Base-by-base conservation (phyloP, 2,113 vertebrate genomes). In the Sebastes schlegelii region DNA sequence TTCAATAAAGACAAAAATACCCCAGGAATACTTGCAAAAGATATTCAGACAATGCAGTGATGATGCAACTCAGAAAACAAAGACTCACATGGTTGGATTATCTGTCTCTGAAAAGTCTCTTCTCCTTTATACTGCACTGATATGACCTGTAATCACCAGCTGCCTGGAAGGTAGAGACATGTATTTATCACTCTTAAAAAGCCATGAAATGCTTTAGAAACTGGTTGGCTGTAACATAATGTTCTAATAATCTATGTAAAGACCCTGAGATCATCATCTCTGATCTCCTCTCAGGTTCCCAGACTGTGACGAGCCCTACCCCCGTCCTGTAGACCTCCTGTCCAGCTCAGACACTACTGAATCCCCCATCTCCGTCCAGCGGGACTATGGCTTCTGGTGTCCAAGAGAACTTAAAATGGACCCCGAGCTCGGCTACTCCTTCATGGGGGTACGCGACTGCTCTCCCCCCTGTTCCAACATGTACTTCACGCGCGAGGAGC, bases 331-430 rank as follows among this genome's bases (percentile, higher is more conserved):
- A 0, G 98, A 99, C 95, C 96, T 99, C 66, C 96, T 88, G 77
- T 86, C 95, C 79, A 93, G 86, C 66, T 94, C 94, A 0, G 97
- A 97, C 34, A 83, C 94, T 2, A 98, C 97, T 0, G 96, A 97
- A 13, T 80, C 96, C 0, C 95, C 97, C 0, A 8, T 95, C 64
- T 93, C 96, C 0, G 96, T 98, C 1, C 97, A 98, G 92, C 95
- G 97, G 13, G 97, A 99, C 90, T 99, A 99, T 4, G 98, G 98
- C 40, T 99, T 99, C 85, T 99, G 98, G 98, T 99, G 98, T 82
- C 98, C 98, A 0, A 94, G 97, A 9, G 98, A 99, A 86, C 92
- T 99, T 19, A 99, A 99, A 89, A 97, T 98, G 9, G 95, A 98
- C 79, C 98, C 98, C 0, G 97, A 98, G 3, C 95, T 99, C 23